These are phyloP conservation scores for Mimachlamys varia DNA, from an alignment of 2,888 invertebrate species.

Conservation along the genomic window DNA sequence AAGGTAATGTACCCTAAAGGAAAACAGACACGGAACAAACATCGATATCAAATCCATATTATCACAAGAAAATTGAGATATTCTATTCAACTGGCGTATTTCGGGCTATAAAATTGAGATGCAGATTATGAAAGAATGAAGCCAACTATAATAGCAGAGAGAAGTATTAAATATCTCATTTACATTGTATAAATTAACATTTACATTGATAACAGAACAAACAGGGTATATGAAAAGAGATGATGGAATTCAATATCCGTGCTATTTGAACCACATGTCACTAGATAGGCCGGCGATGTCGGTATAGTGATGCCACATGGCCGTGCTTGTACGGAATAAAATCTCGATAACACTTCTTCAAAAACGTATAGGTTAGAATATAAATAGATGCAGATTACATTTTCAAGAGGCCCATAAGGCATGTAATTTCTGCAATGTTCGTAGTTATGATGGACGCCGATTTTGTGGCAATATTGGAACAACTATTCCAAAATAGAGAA, in stretches of 20 bases:
- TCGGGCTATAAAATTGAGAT: neutral
- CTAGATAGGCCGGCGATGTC: neutral
- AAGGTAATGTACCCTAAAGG: slow-evolving; percentile 19
- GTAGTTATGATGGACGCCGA: too few relatives aligned
- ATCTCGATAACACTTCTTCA: neutral
- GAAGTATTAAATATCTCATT: slow-evolving; percentile 29
- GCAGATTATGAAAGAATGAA: neutral
- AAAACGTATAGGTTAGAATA: neutral
- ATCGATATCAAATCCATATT: slow-evolving; percentile 27
- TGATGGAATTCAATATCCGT: slow-evolving; percentile 2
- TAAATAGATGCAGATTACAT: neutral
- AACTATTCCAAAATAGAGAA: too few relatives aligned
- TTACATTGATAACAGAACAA: neutral
- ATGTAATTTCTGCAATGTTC: neutral
- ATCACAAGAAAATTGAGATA: slow-evolving; percentile 4
- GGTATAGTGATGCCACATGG: neutral
- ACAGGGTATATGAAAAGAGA: slow-evolving; percentile 9
- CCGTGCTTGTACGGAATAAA: neutral
- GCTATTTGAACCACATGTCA: slow-evolving; percentile 17
- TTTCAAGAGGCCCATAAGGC: neutral
- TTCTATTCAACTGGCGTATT: neutral
- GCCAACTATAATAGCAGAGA: slow-evolving; percentile 1
- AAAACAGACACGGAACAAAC: neutral
- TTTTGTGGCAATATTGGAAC: too few relatives aligned
- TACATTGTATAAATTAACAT: slow-evolving; percentile 32